Percentiles rank a stretch among this genome's conserved stretches.
These are phyloP conservation scores for Alethe castanea DNA, from an alignment of 2,113 vertebrate species.

Conservation along the genomic window DNA sequence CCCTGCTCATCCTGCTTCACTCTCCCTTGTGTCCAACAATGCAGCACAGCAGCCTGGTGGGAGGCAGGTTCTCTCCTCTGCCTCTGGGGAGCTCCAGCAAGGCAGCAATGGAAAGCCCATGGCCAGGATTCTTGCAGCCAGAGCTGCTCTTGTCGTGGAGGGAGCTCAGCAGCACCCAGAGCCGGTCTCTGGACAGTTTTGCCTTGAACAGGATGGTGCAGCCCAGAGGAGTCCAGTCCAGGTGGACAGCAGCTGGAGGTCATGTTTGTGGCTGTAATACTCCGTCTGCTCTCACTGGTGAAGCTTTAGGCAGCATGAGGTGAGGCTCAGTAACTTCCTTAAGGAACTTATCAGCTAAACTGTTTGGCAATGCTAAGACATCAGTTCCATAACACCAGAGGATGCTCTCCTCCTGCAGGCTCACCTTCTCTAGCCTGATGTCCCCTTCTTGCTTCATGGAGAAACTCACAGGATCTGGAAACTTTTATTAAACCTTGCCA, in stretches of 20 bases:
- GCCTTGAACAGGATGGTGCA: not conserved
- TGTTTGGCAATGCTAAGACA: not conserved
- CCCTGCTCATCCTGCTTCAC: not conserved
- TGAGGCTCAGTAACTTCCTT: not conserved
- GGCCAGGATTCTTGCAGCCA: not conserved
- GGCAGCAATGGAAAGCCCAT: not conserved
- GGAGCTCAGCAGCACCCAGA: not conserved
- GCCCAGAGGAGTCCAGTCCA: not conserved
- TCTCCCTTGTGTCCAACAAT: rapidly evolving
- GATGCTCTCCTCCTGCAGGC: not conserved
- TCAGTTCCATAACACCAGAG: not conserved
- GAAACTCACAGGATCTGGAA: not conserved
- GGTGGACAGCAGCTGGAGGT: not conserved
- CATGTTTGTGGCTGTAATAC: not conserved
- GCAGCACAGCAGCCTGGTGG: not conserved
- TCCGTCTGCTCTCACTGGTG: not conserved
- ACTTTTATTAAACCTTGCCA: not conserved
- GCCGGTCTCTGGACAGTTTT: not conserved
- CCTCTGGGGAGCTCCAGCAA: rapidly evolving
- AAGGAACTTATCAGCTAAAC: not conserved
- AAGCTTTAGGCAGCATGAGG: not conserved
- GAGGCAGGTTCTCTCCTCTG: not conserved
- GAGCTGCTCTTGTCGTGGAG: not conserved
- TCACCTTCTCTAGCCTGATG: not conserved
- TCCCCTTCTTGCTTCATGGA: not conserved